A percentile compares a stretch with the other conserved stretches of the same genome.
phyloP scores from a whole-genome alignment of 1,140 invertebrate genomes.

The Chelonus insularis region DNA sequence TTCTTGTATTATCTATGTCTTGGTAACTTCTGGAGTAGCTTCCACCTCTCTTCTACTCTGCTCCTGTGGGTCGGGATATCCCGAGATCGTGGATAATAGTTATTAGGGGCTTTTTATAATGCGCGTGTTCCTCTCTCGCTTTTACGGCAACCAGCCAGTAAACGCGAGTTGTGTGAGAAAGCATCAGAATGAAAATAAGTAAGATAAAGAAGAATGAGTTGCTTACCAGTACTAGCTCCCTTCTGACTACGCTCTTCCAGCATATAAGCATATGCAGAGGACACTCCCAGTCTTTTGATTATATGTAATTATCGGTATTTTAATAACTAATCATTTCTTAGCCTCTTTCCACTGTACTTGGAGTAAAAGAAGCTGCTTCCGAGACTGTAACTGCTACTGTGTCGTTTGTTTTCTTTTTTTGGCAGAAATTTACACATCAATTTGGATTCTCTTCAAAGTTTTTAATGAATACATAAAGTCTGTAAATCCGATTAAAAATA shows the following conservation, averaged over 20 bases:
- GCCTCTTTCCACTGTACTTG: slow-evolving; percentile 45
- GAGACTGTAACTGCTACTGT: too few species aligned
- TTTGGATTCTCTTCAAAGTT: too few species aligned
- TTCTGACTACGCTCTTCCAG: slow-evolving; percentile 20
- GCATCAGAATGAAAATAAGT: background rate
- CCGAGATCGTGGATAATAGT: slow-evolving; percentile 59
- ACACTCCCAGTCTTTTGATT: slow-evolving; percentile 58
- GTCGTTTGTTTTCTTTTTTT: slow-evolving; percentile 32
- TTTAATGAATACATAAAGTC: slow-evolving; percentile 8
- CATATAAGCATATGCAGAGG: slow-evolving; percentile 47
- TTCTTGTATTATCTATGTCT: background rate
- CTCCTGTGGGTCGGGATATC: slow-evolving; percentile 30
- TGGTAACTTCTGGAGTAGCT: slow-evolving; percentile 41
- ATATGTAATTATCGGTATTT: slow-evolving; percentile 62
- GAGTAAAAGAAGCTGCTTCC: slow-evolving; percentile 51
- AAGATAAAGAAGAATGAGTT: background rate
- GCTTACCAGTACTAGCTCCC: background rate
- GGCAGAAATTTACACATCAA: too few species aligned
- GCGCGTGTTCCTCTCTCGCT: slow-evolving; percentile 45
- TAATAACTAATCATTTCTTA: slow-evolving; percentile 61
- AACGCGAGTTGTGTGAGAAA: slow-evolving; percentile 26
- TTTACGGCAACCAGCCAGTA: slow-evolving; percentile 47
- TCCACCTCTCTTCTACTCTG: slow-evolving; percentile 17
- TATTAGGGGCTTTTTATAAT: slow-evolving; percentile 60
- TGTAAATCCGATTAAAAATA: slow-evolving; percentile 20